A percentile compares a stretch with the other conserved stretches of the same genome.
phyloP scores from a whole-genome alignment of 2,888 invertebrate genomes.

The Candidula unifasciata region DNA sequence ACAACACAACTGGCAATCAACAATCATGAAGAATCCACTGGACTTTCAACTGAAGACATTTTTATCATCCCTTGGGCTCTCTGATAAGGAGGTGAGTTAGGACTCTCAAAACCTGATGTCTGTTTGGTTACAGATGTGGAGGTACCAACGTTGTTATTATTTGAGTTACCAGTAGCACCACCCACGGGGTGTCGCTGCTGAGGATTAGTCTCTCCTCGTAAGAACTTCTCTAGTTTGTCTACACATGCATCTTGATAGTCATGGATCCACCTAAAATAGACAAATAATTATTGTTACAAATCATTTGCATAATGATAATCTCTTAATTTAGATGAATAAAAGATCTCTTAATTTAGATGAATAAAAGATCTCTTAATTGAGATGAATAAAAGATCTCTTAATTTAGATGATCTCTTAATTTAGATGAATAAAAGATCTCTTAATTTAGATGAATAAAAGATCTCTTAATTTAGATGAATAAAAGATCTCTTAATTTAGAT shows the following conservation, averaged over 20 bases:
- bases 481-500: too few species aligned
- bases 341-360: background rate
- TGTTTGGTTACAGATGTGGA: slow-evolving; percentile 10
- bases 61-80: slow-evolving; percentile 45
- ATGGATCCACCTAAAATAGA: slow-evolving; percentile 90
- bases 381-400: too few species aligned
- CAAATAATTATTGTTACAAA: background rate
- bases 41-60: slow-evolving; percentile 34
- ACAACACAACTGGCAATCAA: background rate
- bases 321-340: background rate
- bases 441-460: too few species aligned
- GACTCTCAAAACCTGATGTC: slow-evolving; percentile 36
- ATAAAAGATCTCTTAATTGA: too few species aligned
- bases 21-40: slow-evolving; percentile 33
- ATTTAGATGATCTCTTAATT: too few species aligned
- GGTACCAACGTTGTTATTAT: background rate
- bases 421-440: too few species aligned
- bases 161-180: slow-evolving; percentile 4
- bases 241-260: slow-evolving; percentile 99
- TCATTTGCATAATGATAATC: background rate
- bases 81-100: slow-evolving; percentile 48
- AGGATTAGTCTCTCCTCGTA: slow-evolving; percentile 77
- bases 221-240: slow-evolving; percentile 98
- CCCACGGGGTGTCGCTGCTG: background rate
- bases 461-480: too few species aligned